These are phyloP conservation scores for Trigoniulus corallinus DNA, from an alignment of 1,140 invertebrate species.

Conservation along the genomic window DNA sequence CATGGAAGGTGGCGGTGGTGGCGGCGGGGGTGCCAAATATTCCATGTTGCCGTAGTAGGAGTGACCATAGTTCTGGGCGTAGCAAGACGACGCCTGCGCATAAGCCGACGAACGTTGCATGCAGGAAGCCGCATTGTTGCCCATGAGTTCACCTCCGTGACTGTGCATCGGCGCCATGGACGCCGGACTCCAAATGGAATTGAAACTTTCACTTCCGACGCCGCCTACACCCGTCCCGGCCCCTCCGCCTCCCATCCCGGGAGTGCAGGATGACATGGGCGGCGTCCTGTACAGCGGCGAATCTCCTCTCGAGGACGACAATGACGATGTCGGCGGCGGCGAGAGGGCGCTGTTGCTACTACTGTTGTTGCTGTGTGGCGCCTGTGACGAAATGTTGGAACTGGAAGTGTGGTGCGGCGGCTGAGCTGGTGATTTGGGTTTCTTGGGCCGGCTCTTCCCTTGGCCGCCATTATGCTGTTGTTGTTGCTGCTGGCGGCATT, in stretches of 20 bases:
- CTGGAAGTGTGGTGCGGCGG: neutral
- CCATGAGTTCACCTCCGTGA: slow-evolving; percentile 12
- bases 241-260: neutral
- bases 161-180: slow-evolving; percentile 22
- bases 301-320: neutral
- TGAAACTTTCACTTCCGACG: slow-evolving; percentile 4
- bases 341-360: neutral
- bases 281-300: neutral
- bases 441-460: slow-evolving; percentile 4
- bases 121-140: neutral
- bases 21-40: neutral
- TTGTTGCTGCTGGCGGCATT: slow-evolving; percentile 78
- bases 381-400: neutral
- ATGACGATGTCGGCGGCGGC: neutral
- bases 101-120: slow-evolving; percentile 3
- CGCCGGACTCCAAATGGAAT: slow-evolving; percentile 30
- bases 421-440: neutral
- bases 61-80: neutral
- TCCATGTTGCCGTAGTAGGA: slow-evolving; percentile 6
- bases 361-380: neutral
- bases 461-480: slow-evolving; percentile 31
- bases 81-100: neutral
- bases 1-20: neutral
- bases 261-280: neutral
- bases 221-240: neutral